Conservation (phyloP, 2,888 invertebrate genomes). For the Drosophila paranaensis region DNA sequence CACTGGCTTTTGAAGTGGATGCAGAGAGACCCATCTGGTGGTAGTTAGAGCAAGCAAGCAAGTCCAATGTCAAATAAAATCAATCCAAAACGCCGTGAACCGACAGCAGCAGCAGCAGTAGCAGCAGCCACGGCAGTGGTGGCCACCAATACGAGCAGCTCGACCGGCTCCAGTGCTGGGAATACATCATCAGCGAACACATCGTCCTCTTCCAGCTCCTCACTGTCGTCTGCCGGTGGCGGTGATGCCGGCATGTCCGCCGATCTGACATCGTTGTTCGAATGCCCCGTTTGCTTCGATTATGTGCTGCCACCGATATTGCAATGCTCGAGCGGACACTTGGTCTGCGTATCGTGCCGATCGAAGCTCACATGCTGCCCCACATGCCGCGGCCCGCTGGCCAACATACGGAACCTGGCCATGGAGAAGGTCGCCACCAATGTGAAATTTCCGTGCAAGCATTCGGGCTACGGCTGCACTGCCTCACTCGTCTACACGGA, state of each 20-base stretch:
- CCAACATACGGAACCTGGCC: conserved; percentile 98
- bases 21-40: conserved; percentile 24
- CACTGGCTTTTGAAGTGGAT: conserved; percentile 14
- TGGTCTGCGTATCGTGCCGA: conserved; percentile 98
- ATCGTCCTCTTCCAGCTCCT: conserved; percentile 85
- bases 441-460: conserved; percentile 99
- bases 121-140: conserved; percentile 72
- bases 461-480: conserved; percentile 97
- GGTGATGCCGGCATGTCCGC: conserved; percentile 88
- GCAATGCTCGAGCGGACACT: conserved; percentile 99
- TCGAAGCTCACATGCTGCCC: conserved; percentile 99
- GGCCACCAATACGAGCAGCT: conserved; percentile 70
- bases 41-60: conserved; percentile 32
- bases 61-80: conserved; percentile 85
- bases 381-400: conserved; percentile 97
- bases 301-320: conserved; percentile 99
- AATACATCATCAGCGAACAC: conserved; percentile 83
- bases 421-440: conserved; percentile 99
- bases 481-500: conserved; percentile 97
- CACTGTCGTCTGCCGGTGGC: conserved; percentile 84
- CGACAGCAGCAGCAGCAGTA: conserved; percentile 75
- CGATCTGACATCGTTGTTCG: conserved; percentile 95
- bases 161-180: conserved; percentile 76
- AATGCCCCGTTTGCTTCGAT: conserved; percentile 99
- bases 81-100: conserved; percentile 84